Base-by-base conservation (phyloP, 2,113 vertebrate genomes). In the Boulengerochromis microlepis region DNA sequence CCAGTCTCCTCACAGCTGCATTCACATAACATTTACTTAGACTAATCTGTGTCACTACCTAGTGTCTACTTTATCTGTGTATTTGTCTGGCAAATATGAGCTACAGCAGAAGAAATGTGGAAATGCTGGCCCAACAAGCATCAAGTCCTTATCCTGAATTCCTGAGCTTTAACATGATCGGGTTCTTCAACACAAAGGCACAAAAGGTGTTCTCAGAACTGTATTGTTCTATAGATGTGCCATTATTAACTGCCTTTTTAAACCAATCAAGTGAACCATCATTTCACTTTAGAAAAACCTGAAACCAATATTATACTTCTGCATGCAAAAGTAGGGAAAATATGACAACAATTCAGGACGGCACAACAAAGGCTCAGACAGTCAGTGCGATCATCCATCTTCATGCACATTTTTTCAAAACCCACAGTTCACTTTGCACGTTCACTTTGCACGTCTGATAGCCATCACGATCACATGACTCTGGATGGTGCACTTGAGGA, bases 341-440 rank as follows among this genome's bases (percentile, higher is more conserved):
- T 42, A 16, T 59, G 56, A 87, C 50, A 85, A 80, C 16, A 26
- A 47, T 19, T 12, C 11, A 11, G 78, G 5, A 53, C 2, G 61
- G 33, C 81, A 82, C 82, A 76, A 85, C 11, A 35, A 57, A 38
- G 11, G 29, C 69, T 19, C 53, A 59, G 53, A 80, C 16, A 42
- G 8, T 54, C 15, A 66, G 80, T n/a, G 71, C 81, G 29, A 52
- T 81, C 84, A 90, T 87, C 89, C 84, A 85, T 57, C 35, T 22
- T 66, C 93, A 93, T 93, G 94, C 94, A 93, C 22, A 56, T 7
- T n/a, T 54, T 50, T 50, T 78, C 71, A 50, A 78, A 78, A 52
- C 7, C 47, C 26, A 31, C 16, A 31, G 26, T 52, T 82, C 81
- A 82, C 64, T 71, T 5, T 56, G 50, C 19, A 29, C 12, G 22